phyloP scores from a whole-genome alignment of 2,797 vertebrate genomes.

The Semotilus atromaculatus region DNA sequence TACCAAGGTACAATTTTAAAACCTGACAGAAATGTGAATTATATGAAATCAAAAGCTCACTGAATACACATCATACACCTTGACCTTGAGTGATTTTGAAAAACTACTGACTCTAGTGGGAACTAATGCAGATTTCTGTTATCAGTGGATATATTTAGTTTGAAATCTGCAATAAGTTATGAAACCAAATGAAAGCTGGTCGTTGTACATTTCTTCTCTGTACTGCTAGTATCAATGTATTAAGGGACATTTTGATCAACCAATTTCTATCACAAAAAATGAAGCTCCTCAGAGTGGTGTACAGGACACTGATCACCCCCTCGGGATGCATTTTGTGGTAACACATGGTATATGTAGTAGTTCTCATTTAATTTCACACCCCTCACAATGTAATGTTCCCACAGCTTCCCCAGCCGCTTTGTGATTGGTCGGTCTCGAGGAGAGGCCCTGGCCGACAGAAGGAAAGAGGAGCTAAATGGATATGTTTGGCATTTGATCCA shows the following conservation, averaged over 20 bases:
- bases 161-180: neutral
- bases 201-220: neutral
- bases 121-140: slow-evolving; percentile 25
- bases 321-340: neutral
- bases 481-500: slow-evolving; percentile 95
- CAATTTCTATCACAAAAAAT: neutral
- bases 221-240: neutral
- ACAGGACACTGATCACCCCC: neutral
- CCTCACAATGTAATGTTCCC: neutral
- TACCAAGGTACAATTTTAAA: slow-evolving; percentile 84
- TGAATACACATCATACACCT: neutral
- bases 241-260: neutral
- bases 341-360: neutral
- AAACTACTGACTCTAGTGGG: slow-evolving; percentile 14
- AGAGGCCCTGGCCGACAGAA: slow-evolving; percentile 86
- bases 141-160: slow-evolving; percentile 38
- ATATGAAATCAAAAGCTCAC: neutral
- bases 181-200: neutral
- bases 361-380: neutral
- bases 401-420: slow-evolving; percentile 93
- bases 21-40: neutral
- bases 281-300: neutral
- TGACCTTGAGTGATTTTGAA: neutral
- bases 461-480: slow-evolving; percentile 90
- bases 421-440: slow-evolving; percentile 90